Base-by-base conservation (phyloP, 2,888 invertebrate genomes). In the Allolobophora icterica region DNA sequence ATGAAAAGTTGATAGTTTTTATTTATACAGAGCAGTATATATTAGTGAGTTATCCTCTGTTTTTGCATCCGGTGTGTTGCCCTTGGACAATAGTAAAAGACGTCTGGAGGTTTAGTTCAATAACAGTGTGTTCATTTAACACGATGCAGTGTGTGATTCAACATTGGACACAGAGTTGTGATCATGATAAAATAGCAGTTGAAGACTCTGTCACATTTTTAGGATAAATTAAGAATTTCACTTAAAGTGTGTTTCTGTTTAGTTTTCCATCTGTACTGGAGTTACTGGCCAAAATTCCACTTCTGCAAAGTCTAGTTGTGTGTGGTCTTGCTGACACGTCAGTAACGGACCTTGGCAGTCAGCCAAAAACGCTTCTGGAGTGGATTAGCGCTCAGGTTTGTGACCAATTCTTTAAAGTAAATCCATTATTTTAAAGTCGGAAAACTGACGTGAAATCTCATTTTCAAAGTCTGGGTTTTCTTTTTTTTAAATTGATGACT, bases 241-340 rank as follows among this genome's bases (percentile, higher is more conserved):
- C 71, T n/a, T 71, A 13, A 8, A 71, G 30, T 71, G 71, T 71
- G 30, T 71, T 71, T 71, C 30, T n/a, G 8, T n/a, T 71, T n/a
- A 95, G 95, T 92, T 97, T 98, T 94, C 96, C 96, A 92, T 96
- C 96, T 92, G 98, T 98, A 94, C 96, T 98, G 93, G 96, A 96
- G 92, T 96, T 97, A 92, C 96, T 98, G 92, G 96, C 97, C 91
- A 97, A 97, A 95, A 98, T 98, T 93, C 98, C 98, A 33, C 97
- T 98, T 92, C 95, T 98, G 92, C 97, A 97, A 0, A 97, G 97
- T 30, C 96, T 98, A 84, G 89, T 71, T 84, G 90, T 84, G 45
- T 84, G 58, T 33, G 89, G 90, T 42, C 91, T 34, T 40, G 89
- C 91, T 90, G 83, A 87, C 30, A 38, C 90, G 34, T 89, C 33